Conservation (phyloP, 53 echinoderm and acorn worm species). For the Echinarachnius parma region DNA sequence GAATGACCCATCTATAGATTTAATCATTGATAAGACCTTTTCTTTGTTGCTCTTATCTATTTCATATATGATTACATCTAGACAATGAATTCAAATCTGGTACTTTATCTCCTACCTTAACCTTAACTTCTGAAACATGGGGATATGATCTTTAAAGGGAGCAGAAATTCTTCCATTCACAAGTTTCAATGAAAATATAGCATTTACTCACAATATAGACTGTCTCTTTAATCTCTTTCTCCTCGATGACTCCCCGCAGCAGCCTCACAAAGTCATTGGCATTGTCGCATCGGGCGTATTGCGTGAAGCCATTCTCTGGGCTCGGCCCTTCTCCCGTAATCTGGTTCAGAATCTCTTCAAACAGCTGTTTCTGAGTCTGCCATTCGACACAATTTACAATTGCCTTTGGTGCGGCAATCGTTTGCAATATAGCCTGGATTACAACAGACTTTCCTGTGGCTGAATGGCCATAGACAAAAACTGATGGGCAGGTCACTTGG, state of each 20-base stretch:
- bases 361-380: conserved; percentile 70
- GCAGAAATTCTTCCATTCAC: too few relatives aligned
- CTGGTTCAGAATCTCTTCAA: conserved; percentile 77
- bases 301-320: conserved; percentile 68
- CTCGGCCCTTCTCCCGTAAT: conserved; percentile 59
- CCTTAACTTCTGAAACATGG: background rate
- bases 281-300: conserved; percentile 78
- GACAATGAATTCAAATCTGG: too few relatives aligned
- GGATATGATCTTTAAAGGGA: background rate
- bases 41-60: too few relatives aligned
- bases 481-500: conserved; percentile 61
- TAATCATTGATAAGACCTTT: too few relatives aligned
- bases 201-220: conserved; percentile 82
- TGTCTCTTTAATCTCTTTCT: conserved; percentile 58
- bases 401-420: conserved; percentile 53
- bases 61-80: too few relatives aligned
- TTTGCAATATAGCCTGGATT: conserved; percentile 40
- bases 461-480: conserved; percentile 83
- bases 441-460: conserved; percentile 84
- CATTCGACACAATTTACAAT: conserved; percentile 89
- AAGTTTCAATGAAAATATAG: too few relatives aligned
- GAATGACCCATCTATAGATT: too few relatives aligned
- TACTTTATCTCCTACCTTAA: too few relatives aligned
- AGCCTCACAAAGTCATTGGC: conserved; percentile 82
- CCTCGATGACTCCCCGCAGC: conserved; percentile 58